Base-by-base conservation (phyloP, 2,113 vertebrate species). In the Larimichthys crocea region DNA sequence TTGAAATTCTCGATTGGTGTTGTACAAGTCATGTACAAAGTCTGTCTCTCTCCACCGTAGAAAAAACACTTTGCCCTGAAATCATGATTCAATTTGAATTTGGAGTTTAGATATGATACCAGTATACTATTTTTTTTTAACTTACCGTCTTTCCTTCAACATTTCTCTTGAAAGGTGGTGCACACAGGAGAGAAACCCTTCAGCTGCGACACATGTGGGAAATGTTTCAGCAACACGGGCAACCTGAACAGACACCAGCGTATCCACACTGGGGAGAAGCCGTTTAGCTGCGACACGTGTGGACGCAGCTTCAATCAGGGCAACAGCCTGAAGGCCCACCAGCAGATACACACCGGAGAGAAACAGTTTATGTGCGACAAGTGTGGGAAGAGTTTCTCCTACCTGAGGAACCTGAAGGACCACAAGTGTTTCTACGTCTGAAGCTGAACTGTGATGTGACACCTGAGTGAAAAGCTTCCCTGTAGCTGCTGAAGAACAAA, bases 211-310 rank as follows among this genome's bases (percentile, higher is more conserved):
- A 90, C 95, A 9, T 97, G 97, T 2, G 94, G 94, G 1, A 97
- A 96, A 81, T 86, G 94, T 82, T 97, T 96, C 86, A 93, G 93
- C 91, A 95, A 94, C 83, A 87, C 93, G 12, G 95, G 95, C 1
- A 96, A 96, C 61, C 94, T 96, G 72, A 95, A 94, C 85, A 90
- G 96, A 71, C 96, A 97, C 90, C 94, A 95, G 88, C 93, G 94
- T 0, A 92, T 95, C 80, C 95, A 95, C 89, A 95, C 93, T 0
- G 94, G 94, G 0, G 94, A 95, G 83, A 95, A 95, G 44, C 95
- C 95, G 3, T 95, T 91, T 80, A 92, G 76, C 88, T 95, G 95
- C 22, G 79, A 86, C 35, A 79, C 65, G 0, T 95, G 95, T 1
- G 92, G 92, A 0, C 93, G 92, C 76, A 85, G 93, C 83, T 95